Evolutionary conservation across 2,113 vertebrate species (phyloP).

Genomic region (Calyptomena viridis): DNA sequence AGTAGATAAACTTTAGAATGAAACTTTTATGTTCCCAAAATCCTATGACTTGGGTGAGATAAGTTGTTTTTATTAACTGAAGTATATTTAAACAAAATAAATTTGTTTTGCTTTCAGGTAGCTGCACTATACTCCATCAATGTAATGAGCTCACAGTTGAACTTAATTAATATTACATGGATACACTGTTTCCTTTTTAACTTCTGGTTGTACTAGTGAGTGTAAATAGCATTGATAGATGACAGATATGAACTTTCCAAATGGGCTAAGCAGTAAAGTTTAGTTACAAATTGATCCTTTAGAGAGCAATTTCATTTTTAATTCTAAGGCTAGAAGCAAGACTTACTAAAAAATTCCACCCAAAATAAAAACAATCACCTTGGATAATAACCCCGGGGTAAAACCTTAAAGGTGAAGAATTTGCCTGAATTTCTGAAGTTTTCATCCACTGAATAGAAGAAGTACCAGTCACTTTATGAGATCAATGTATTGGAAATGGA

Average conservation of each 20-base stretch:
- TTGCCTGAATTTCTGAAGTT: neutral
- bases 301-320: neutral
- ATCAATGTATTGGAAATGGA: neutral
- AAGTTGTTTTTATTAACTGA: slow-evolving; percentile 15
- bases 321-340: neutral
- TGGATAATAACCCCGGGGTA: neutral
- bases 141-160: slow-evolving; percentile 52
- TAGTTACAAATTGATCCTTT: neutral
- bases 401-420: neutral
- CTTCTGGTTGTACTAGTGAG: neutral
- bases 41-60: neutral
- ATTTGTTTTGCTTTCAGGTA: slow-evolving; percentile 64
- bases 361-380: neutral
- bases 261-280: neutral
- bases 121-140: slow-evolving; percentile 52
- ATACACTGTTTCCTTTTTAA: slow-evolving; percentile 65
- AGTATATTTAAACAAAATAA: slow-evolving; percentile 41
- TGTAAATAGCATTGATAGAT: slow-evolving; percentile 38
- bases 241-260: slow-evolving; percentile 8
- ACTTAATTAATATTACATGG: slow-evolving; percentile 61
- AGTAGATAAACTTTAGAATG: neutral
- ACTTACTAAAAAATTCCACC: neutral
- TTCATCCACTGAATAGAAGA: neutral
- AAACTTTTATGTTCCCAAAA: neutral
- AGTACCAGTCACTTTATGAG: neutral